Conservation (phyloP, 2,888 invertebrate species). For the Ctenicera cuprea region DNA sequence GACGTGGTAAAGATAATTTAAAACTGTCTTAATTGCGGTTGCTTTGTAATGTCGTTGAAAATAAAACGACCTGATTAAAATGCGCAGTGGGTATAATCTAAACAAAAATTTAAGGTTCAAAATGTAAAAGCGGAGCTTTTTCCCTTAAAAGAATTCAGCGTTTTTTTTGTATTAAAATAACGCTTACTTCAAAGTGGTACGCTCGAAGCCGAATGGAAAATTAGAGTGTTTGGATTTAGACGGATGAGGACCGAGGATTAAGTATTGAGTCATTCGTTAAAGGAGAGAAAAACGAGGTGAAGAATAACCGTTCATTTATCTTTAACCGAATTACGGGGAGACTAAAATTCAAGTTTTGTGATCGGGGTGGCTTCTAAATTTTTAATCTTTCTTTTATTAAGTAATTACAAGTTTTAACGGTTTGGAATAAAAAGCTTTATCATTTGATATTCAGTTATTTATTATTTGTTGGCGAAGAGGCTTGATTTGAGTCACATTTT, state of each 20-base stretch:
- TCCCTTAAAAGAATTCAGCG: conserved; percentile 6
- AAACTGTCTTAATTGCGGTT: no score
- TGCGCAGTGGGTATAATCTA: not conserved
- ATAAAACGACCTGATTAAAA: not conserved
- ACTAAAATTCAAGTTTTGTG: conserved; percentile 32
- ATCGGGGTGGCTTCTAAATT: conserved; percentile 27
- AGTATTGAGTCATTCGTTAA: conserved; percentile 44
- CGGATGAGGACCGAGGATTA: conserved; percentile 42
- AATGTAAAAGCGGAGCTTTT: conserved; percentile 5
- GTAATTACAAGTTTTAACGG: not conserved
- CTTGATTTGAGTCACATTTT: no score
- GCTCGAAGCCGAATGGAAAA: conserved; percentile 38
- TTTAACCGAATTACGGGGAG: conserved; percentile 37
- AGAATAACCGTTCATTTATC: conserved; percentile 45
- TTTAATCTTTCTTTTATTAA: conserved; percentile 27
- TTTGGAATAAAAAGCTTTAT: not conserved
- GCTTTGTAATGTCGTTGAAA: not conserved
- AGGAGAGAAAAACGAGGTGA: conserved; percentile 39
- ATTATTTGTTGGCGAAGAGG: conserved; percentile 16
- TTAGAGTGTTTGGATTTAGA: conserved; percentile 46
- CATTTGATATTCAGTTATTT: conserved; percentile 9
- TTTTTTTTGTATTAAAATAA: conserved; percentile 28
- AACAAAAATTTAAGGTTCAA: not conserved
- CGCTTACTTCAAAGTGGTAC: conserved; percentile 21
- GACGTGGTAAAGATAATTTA: no score